Conservation (phyloP, 92 coral and sea anemone genomes). For the Montipora capitata region DNA sequence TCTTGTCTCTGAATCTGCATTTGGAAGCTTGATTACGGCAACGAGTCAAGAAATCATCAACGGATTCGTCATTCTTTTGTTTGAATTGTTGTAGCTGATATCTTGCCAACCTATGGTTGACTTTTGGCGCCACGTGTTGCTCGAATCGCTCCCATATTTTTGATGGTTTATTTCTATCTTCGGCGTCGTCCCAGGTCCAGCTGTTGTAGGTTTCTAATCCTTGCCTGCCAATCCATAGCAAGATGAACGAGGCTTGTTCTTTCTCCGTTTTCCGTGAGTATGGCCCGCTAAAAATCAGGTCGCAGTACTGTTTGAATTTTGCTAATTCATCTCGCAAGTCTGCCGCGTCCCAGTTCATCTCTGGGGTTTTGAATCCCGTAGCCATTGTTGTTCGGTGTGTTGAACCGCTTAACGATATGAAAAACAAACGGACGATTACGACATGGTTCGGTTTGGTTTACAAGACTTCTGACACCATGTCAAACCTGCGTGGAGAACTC, state of each 20-base stretch:
- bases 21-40: slow-evolving; percentile 77
- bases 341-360: slow-evolving; percentile 49
- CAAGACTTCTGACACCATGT: slow-evolving; percentile 13
- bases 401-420: slow-evolving; percentile 32
- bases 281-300: slow-evolving; percentile 60
- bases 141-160: slow-evolving; percentile 61
- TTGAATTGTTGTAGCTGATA: slow-evolving; percentile 70
- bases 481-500: not conserved
- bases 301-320: slow-evolving; percentile 64
- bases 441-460: not conserved
- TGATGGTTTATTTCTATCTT: slow-evolving; percentile 63
- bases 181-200: slow-evolving; percentile 54
- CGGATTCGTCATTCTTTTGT: slow-evolving; percentile 58
- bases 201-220: slow-evolving; percentile 56
- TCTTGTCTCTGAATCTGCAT: slow-evolving; percentile 72
- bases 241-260: slow-evolving; percentile 58
- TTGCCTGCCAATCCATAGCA: slow-evolving; percentile 58
- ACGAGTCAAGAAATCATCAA: slow-evolving; percentile 66
- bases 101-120: slow-evolving; percentile 69
- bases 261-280: slow-evolving; percentile 41
- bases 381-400: slow-evolving; percentile 49
- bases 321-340: slow-evolving; percentile 51
- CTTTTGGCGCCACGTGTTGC: too few species aligned
- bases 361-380: slow-evolving; percentile 47
- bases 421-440: slow-evolving; percentile 14